Evolutionary conservation across 1,140 invertebrate species (phyloP).

Genomic region (Laupala kohalensis): DNA sequence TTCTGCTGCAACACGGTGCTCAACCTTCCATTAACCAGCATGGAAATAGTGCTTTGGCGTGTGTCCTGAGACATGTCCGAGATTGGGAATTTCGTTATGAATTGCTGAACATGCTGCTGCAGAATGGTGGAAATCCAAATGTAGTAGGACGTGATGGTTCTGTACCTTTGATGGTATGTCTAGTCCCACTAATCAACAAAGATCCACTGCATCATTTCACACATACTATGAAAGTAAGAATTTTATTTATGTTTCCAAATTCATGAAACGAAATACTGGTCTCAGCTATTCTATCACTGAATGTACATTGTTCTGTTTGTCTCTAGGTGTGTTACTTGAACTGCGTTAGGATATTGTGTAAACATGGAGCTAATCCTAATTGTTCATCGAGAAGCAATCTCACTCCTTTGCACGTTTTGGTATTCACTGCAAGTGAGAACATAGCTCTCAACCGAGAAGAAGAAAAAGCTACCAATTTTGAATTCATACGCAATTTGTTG

Average conservation of each 20-base stretch:
- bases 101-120: slow-evolving; percentile 52
- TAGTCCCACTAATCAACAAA: slow-evolving; percentile 61
- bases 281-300: too few relatives aligned
- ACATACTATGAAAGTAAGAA: slow-evolving; percentile 53
- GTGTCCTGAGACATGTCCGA: slow-evolving; percentile 54
- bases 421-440: slow-evolving; percentile 59
- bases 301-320: too few relatives aligned
- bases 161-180: slow-evolving; percentile 57
- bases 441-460: slow-evolving; percentile 44
- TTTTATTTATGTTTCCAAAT: too few relatives aligned
- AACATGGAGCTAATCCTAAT: slow-evolving; percentile 58
- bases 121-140: slow-evolving; percentile 52
- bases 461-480: slow-evolving; percentile 48
- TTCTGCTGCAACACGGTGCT: slow-evolving; percentile 48
- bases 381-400: slow-evolving; percentile 54
- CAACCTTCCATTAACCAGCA: slow-evolving; percentile 52
- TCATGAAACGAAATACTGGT: too few relatives aligned
- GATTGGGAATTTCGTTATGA: slow-evolving; percentile 66
- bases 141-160: slow-evolving; percentile 55
- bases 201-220: slow-evolving; percentile 59
- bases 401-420: slow-evolving; percentile 55
- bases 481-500: slow-evolving; percentile 50
- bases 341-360: slow-evolving; percentile 51
- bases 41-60: slow-evolving; percentile 56
- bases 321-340: slow-evolving; percentile 58